Percentiles rank a stretch among this genome's conserved stretches.
Evolutionary conservation across 2,113 vertebrate genomes (phyloP).

Genomic region (Halichoerus grypus): DNA sequence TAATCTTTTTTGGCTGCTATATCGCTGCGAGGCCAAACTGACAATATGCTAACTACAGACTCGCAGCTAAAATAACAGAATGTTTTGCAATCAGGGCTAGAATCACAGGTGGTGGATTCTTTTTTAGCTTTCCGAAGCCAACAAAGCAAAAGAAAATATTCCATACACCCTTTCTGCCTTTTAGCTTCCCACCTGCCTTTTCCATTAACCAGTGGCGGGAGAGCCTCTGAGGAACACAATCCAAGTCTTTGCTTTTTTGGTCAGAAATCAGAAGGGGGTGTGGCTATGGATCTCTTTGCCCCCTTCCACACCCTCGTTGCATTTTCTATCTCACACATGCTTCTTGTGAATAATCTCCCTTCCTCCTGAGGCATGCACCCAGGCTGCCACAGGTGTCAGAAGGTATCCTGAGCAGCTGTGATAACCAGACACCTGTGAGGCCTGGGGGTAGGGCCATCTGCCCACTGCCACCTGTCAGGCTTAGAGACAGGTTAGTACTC

Average conservation of each 20-base stretch:
- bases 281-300: not conserved
- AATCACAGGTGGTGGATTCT: constrained; percentile 53
- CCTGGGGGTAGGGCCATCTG: too few species aligned
- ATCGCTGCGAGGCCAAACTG: constrained; percentile 48
- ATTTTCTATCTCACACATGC: not conserved
- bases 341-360: not conserved
- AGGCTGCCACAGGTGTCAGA: not conserved
- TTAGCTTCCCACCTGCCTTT: not conserved
- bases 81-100: constrained; percentile 60
- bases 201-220: not conserved
- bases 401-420: not conserved
- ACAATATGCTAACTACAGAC: constrained; percentile 68
- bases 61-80: constrained; percentile 67
- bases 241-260: not conserved
- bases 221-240: not conserved
- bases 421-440: not conserved
- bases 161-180: not conserved
- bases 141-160: constrained; percentile 53
- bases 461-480: fast-evolving
- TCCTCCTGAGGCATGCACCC: fast-evolving
- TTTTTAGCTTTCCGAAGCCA: constrained; percentile 52
- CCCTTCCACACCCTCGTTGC: not conserved
- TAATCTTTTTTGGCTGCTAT: constrained; percentile 55
- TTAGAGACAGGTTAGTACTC: not conserved
- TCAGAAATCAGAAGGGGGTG: not conserved